Conservation (phyloP, 2,797 vertebrate species). For the Manis pentadactyla region DNA sequence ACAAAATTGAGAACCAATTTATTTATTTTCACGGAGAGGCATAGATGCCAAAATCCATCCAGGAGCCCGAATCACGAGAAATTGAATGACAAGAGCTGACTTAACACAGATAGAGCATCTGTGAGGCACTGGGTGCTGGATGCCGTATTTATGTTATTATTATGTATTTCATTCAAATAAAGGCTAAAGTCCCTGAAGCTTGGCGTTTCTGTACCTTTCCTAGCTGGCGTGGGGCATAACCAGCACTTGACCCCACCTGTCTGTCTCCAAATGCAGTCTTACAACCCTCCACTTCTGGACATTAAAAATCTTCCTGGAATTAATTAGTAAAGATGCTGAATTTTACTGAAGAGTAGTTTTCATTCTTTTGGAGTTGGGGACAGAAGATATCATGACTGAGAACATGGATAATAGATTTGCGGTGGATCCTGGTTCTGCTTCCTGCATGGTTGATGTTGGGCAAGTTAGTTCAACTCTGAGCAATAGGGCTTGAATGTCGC, state of each 20-base stretch:
- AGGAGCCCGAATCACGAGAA: background rate
- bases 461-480: background rate
- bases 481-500: background rate
- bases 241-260: background rate
- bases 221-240: background rate
- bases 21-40: conserved; percentile 21
- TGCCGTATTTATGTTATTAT: too few species aligned
- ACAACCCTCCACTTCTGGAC: background rate
- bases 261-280: background rate
- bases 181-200: background rate
- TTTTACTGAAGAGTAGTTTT: background rate
- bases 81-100: background rate
- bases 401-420: background rate
- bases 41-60: background rate
- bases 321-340: background rate
- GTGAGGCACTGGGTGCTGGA: background rate
- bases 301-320: background rate
- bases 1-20: background rate
- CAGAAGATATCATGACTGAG: background rate
- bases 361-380: background rate
- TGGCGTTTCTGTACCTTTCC: background rate
- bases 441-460: accelerated
- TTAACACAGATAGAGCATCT: background rate
- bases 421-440: background rate
- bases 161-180: background rate